Evolutionary conservation across 1,140 invertebrate genomes (phyloP), one percentile per base, ranked within the genome.

Genomic region (Nasonia longicornis): DNA sequence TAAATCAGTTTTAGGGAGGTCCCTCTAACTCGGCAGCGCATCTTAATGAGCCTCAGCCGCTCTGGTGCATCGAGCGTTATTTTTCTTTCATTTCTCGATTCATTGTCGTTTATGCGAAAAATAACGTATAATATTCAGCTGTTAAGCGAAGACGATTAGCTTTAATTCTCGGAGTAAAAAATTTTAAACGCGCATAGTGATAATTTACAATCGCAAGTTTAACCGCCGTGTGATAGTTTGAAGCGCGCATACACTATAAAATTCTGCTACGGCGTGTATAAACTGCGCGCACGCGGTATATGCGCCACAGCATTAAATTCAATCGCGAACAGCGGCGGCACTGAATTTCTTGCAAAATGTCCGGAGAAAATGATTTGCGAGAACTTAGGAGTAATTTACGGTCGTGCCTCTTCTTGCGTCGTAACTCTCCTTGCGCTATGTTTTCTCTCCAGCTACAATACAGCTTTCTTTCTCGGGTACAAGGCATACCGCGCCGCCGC

Each of bases 331-430:
- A 42, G 20, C 52, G 52, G 52, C 52, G 52, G 4, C 71, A 22
- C 20, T 26, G 42, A 73, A 48, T 73, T 26, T 75, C 29, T 75
- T 35, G 52, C 73, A 63, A 63, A 75, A 75, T 63, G 48, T 31
- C 73, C 29, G n/a, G 22, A 63, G 73, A 75, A 63, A 75, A 75
- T 63, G 45, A 75, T 75, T 75, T 75, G 48, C 52, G 73, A 63
- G 52, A 63, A 75, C 29, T 63, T 63, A 58, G 29, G 63, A 35
- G 35, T 75, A 29, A 75, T 75, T 75, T 75, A 75, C 48, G 26
- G 73, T 4, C 69, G 10, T 12, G n/a, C 42, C 52, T 58, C 52
- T n/a, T 58, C 52, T 58, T 58, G 52, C 52, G 20, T 58, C 52
- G 26, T 38, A 35, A 71, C 69, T 71, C 69, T 71, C 16, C 42